Evolutionary conservation across 2,888 invertebrate species (phyloP).

Genomic region (Plebejus melissa): DNA sequence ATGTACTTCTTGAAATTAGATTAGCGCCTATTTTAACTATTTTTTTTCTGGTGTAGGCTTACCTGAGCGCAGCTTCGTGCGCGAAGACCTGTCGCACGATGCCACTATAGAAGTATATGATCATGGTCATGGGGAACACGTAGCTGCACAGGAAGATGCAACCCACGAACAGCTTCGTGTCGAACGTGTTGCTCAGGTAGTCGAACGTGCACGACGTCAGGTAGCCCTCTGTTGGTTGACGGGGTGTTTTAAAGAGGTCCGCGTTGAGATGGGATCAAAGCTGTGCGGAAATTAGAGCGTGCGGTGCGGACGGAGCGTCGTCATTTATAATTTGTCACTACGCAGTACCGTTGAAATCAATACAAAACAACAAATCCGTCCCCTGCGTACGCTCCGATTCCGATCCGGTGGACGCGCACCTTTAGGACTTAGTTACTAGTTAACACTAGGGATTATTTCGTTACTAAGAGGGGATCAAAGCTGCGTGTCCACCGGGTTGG

Average conservation of each 20-base stretch:
- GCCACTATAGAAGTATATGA: slow-evolving; percentile 91
- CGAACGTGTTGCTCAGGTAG: slow-evolving; percentile 88
- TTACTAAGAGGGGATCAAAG: background rate
- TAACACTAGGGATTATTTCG: too few species aligned
- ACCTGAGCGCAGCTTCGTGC: slow-evolving; percentile 89
- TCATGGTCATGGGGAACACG: slow-evolving; percentile 86
- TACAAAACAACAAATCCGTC: too few species aligned
- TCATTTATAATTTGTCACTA: too few species aligned
- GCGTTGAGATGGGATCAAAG: background rate
- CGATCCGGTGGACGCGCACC: too few species aligned
- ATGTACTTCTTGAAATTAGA: too few species aligned
- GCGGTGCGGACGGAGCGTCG: too few species aligned
- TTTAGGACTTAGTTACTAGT: too few species aligned
- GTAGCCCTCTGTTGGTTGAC: slow-evolving; percentile 86
- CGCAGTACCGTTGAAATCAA: too few species aligned
- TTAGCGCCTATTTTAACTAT: too few species aligned
- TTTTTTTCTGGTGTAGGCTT: slow-evolving; percentile 26
- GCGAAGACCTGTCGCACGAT: slow-evolving; percentile 92
- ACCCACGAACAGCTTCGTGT: slow-evolving; percentile 87
- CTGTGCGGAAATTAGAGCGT: too few species aligned
- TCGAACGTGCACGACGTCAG: slow-evolving; percentile 91
- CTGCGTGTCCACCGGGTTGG: too few species aligned
- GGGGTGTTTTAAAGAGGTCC: background rate
- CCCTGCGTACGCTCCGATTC: too few species aligned
- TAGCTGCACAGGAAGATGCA: slow-evolving; percentile 89